Conservation (phyloP, 2,113 vertebrate species). For the Laticauda colubrina region DNA sequence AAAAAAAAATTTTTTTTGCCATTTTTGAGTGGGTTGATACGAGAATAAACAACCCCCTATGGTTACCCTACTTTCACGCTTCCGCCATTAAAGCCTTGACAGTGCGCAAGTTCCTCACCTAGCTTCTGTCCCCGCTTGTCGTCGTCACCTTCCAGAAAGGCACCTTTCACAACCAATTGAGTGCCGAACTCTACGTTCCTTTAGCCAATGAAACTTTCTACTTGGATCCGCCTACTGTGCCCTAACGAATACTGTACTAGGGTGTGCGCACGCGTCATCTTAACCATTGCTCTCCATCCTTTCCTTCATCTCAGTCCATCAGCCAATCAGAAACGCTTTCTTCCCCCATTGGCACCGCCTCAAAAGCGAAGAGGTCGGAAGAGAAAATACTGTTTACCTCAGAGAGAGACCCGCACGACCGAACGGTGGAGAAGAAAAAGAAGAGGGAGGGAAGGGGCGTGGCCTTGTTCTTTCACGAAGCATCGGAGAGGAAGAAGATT, state of each 20-base stretch:
- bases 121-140: no score
- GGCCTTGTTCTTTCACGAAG: background rate
- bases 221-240: background rate
- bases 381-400: background rate
- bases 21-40: background rate
- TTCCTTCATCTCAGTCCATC: background rate
- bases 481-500: accelerated
- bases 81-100: background rate
- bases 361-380: background rate
- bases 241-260: background rate
- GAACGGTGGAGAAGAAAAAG: no score
- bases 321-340: background rate
- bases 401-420: background rate
- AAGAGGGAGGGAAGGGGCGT: background rate
- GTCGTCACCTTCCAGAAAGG: background rate
- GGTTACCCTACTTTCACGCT: background rate
- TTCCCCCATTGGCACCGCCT: background rate
- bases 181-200: background rate
- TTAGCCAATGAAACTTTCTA: background rate
- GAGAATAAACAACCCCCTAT: background rate
- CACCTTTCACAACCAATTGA: background rate
- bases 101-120: background rate
- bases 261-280: background rate
- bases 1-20: background rate
- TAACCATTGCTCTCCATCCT: background rate